Conservation (phyloP, 2,113 vertebrate species). For the Heliornis fulica region DNA sequence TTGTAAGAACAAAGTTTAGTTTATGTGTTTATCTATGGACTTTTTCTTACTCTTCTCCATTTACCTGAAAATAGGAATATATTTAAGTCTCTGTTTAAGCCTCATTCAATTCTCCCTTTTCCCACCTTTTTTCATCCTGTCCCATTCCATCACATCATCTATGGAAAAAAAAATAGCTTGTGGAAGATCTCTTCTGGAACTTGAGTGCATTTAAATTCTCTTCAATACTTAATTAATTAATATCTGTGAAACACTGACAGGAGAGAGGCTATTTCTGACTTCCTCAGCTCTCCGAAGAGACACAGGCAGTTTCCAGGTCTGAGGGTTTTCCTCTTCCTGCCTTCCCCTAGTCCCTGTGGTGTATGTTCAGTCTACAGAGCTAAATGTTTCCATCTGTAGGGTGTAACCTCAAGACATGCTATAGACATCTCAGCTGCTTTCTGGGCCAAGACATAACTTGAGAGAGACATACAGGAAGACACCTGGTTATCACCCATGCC, state of each 20-base stretch:
- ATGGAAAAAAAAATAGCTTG: not conserved
- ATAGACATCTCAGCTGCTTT: not conserved
- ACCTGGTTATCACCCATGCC: not conserved
- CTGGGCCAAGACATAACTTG: not conserved
- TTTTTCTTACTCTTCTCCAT: not conserved
- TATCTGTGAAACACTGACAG: not conserved
- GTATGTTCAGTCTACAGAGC: not conserved
- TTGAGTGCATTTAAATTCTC: not conserved
- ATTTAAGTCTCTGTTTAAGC: not conserved
- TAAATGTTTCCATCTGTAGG: constrained; percentile 41
- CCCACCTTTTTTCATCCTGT: not conserved
- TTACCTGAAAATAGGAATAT: not conserved
- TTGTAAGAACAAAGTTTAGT: not conserved
- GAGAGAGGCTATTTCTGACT: not conserved
- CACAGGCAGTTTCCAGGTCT: not conserved
- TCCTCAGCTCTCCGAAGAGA: not conserved
- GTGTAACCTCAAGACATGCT: not conserved
- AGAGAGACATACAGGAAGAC: not conserved
- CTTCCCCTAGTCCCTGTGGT: not conserved
- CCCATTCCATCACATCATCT: not conserved
- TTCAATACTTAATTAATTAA: not conserved
- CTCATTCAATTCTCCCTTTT: not conserved
- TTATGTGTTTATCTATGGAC: not conserved
- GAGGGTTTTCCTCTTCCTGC: not conserved
- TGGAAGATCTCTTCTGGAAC: not conserved